Base-by-base conservation (phyloP, 2,888 invertebrate species). In the Tholera decimalis region DNA sequence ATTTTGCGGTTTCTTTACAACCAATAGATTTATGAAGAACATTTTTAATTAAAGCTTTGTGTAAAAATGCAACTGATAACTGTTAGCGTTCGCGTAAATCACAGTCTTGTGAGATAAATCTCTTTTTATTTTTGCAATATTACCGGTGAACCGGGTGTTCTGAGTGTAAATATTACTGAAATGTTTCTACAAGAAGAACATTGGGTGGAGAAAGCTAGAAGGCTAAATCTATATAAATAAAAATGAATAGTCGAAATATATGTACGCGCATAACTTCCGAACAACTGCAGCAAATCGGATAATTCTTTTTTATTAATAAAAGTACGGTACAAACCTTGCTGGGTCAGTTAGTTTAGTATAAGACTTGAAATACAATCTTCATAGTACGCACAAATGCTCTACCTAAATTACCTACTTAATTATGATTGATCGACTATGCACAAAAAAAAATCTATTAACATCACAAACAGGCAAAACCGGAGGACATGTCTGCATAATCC, bases 1-100 rank as follows among this genome's bases (percentile, higher is more conserved):
- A 85, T 87, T 86, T 90, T 63, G 76, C 72, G 68, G 73, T 72
- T 80, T 74, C 61, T 60, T 54, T 66, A 47, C 47, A 22, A 54
- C 18, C 67, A 60, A 79, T 74, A 76, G 81, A 83, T 83, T 83
- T 81, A 83, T 73, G 70, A 69, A 67, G 53, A 62, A 58, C 59
- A 57, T 62, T 55, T 73, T 73, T 83, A 81, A 82, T 83, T 83
- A 79, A 47, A 50, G 60, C 30, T 59, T 60, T 54, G 61, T 70
- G 56, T 64, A 8, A 64, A 66, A 54, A 58, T 49, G 35, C 50
- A 49, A 62, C 55, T 66, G 67, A 71, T 70, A 66, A 74, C 61
- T 77, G 64, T 73, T 51, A 64, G 62, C 47, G 37, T 37, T 35
- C 47, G 43, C 58, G 49, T 64, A 67, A 77, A 77, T 70, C 57